phyloP scores from a whole-genome alignment of 2,888 invertebrate species.

The Dichetophora obliterata region DNA sequence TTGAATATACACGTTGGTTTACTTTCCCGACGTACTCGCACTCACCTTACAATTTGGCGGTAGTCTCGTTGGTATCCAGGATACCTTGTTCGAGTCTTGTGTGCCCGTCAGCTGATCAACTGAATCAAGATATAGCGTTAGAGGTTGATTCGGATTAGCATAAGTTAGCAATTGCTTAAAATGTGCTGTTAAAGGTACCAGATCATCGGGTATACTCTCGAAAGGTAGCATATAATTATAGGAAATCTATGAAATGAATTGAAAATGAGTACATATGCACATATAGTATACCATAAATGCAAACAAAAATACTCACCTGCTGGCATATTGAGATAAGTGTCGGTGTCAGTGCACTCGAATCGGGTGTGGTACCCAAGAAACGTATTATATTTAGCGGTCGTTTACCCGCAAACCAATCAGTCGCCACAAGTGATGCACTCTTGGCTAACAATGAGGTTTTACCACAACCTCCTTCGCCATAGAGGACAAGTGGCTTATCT shows the following conservation, averaged over 20 bases:
- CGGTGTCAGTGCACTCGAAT: conserved; percentile 94
- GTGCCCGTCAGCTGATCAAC: conserved; percentile 96
- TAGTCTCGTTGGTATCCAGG: conserved; percentile 94
- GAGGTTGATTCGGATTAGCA: conserved; percentile 85
- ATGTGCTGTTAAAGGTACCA: conserved; percentile 95
- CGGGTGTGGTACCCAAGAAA: conserved; percentile 97
- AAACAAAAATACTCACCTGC: conserved; percentile 75
- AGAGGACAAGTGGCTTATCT: conserved; percentile 90
- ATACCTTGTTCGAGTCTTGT: conserved; percentile 94
- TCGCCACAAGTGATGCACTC: conserved; percentile 84
- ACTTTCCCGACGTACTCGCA: conserved; percentile 51
- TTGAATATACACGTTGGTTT: not conserved
- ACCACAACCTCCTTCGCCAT: conserved; percentile 96
- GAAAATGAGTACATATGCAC: no score
- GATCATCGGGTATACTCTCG: conserved; percentile 94
- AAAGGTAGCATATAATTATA: conserved; percentile 93
- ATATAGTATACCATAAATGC: no score
- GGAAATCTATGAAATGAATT: conserved; percentile 76
- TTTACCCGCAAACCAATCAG: conserved; percentile 80
- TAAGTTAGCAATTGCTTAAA: conserved; percentile 93
- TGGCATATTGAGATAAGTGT: conserved; percentile 95
- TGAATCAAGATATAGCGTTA: conserved; percentile 93
- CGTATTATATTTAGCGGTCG: conserved; percentile 89
- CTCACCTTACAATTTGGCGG: conserved; percentile 89
- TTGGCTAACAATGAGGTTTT: conserved; percentile 96